Percentiles rank a stretch among this genome's conserved stretches.
phyloP scores from a whole-genome alignment of 2,888 invertebrate genomes.

The Phragmatobia fuliginosa region DNA sequence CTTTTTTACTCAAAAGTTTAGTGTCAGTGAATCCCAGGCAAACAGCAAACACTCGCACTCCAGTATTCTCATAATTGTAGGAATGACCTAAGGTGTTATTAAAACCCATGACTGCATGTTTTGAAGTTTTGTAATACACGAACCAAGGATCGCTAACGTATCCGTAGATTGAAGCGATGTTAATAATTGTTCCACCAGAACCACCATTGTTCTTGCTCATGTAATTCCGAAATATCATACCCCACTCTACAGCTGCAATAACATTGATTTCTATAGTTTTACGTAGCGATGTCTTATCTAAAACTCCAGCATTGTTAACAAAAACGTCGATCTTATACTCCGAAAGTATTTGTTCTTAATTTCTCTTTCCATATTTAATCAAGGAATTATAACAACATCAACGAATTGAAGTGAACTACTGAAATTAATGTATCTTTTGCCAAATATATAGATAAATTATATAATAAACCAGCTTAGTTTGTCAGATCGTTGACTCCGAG shows the following conservation, averaged over 20 bases:
- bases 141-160: conserved; percentile 15
- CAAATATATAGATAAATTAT: too few species aligned
- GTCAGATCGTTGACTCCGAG: not conserved
- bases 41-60: conserved; percentile 53
- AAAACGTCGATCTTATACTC: conserved; percentile 51
- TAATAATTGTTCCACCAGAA: conserved; percentile 87
- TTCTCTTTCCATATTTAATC: conserved; percentile 35
- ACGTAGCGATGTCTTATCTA: conserved; percentile 46
- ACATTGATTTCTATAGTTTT: conserved; percentile 64
- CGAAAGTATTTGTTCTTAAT: conserved; percentile 47
- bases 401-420: not conserved
- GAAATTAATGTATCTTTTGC: not conserved
- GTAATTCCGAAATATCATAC: conserved; percentile 81
- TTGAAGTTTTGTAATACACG: conserved; percentile 69
- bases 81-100: conserved; percentile 70
- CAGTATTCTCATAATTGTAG: conserved; percentile 70
- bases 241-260: conserved; percentile 61
- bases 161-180: conserved; percentile 82
- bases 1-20: not conserved
- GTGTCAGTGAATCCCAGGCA: conserved; percentile 42
- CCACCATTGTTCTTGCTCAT: conserved; percentile 84
- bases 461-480: too few species aligned
- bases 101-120: conserved; percentile 79
- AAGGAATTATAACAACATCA: not conserved
- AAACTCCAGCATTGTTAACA: conserved; percentile 75